phyloP scores from a whole-genome alignment of 2,888 invertebrate genomes.

The Spilosoma lubricipeda region DNA sequence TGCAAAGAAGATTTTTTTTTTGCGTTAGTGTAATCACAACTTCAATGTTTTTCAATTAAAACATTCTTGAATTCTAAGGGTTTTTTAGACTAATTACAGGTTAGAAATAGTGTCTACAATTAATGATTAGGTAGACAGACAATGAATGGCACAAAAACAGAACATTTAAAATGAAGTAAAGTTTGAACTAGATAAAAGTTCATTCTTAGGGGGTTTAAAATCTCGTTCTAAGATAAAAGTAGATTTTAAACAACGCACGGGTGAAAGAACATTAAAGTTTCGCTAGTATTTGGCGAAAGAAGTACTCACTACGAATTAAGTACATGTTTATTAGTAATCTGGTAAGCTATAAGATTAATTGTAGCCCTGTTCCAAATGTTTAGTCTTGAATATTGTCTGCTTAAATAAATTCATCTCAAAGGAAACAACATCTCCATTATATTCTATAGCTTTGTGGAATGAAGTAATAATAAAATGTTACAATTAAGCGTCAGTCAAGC shows the following conservation, averaged over 20 bases:
- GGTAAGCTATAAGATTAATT: no score
- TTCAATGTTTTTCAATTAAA: not conserved
- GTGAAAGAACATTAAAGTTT: not conserved
- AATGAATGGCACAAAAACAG: not conserved
- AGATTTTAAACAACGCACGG: no score
- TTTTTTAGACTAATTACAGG: not conserved
- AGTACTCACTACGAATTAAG: not conserved
- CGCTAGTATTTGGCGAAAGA: not conserved
- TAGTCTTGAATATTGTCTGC: not conserved
- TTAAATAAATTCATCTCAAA: not conserved
- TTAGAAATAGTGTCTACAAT: not conserved
- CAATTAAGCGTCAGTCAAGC: constrained; percentile 19
- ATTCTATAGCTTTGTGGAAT: constrained; percentile 1
- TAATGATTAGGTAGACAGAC: not conserved
- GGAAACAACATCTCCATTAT: not conserved
- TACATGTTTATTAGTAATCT: not conserved
- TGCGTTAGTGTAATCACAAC: constrained; percentile 1
- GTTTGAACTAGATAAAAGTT: no score
- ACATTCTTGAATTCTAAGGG: not conserved
- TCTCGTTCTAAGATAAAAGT: no score
- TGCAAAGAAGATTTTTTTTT: constrained; percentile 5
- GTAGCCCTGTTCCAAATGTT: not conserved
- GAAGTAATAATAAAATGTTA: constrained; percentile 11
- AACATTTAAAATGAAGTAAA: not conserved
- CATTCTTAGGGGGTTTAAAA: no score